These are phyloP conservation scores for Crypturellus undulatus DNA, from an alignment of 2,113 vertebrate species.

Conservation along the genomic window DNA sequence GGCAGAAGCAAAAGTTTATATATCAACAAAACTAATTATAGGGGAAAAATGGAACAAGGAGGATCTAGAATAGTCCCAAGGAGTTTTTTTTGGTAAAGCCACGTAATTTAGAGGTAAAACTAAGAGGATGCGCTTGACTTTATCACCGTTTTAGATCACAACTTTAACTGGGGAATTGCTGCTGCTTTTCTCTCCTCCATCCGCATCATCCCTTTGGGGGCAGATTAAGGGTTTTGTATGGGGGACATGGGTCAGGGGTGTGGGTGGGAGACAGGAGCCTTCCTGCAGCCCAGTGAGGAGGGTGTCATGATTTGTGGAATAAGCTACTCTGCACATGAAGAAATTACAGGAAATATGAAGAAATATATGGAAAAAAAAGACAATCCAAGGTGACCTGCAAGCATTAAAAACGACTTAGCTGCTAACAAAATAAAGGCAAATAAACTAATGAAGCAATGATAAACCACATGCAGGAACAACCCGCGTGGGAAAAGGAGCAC, in stretches of 20 bases:
- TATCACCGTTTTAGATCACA: not conserved
- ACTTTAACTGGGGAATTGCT: not conserved
- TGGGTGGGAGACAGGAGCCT: not conserved
- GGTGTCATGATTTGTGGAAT: not conserved
- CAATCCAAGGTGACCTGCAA: not conserved
- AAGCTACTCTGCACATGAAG: not conserved
- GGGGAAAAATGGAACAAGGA: not conserved
- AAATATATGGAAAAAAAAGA: not conserved
- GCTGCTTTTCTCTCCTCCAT: not conserved
- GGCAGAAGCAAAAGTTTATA: not conserved
- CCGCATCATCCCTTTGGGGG: not conserved
- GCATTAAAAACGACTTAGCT: not conserved
- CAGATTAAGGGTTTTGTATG: not conserved
- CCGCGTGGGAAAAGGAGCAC: not conserved
- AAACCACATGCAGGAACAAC: not conserved
- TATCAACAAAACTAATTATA: not conserved
- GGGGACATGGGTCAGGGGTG: not conserved
- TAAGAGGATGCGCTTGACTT: not conserved
- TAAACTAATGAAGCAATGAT: not conserved
- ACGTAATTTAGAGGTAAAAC: rapidly evolving
- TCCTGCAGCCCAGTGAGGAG: not conserved
- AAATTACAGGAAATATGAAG: not conserved
- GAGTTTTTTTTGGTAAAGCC: not conserved
- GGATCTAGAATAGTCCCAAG: not conserved
- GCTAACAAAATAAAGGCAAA: not conserved